A percentile compares a stretch with the other conserved stretches of the same genome.
These are phyloP conservation scores for Criorhina ranunculi DNA, from an alignment of 2,888 invertebrate species.

Conservation along the genomic window DNA sequence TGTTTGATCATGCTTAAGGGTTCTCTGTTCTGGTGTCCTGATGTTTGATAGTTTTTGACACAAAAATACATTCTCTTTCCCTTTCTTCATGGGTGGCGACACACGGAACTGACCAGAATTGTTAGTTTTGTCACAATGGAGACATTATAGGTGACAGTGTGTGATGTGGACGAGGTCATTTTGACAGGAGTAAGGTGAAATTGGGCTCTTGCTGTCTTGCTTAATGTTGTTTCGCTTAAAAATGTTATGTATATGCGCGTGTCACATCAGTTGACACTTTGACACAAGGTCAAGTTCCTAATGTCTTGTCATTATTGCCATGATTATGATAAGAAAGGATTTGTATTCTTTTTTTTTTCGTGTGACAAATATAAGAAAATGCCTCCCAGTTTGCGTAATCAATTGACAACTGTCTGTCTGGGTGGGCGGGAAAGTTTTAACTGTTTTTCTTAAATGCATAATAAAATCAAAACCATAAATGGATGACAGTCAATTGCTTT, in stretches of 20 bases:
- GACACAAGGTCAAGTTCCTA: constrained; percentile 56
- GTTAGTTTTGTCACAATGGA: constrained; percentile 24
- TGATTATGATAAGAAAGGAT: constrained; percentile 48
- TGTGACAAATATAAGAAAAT: constrained; percentile 8
- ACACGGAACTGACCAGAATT: constrained; percentile 48
- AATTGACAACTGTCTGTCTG: constrained; percentile 10
- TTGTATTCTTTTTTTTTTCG: constrained; percentile 1
- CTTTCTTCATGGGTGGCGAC: constrained; percentile 61
- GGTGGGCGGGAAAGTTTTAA: not conserved
- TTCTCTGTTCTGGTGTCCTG: constrained; percentile 43
- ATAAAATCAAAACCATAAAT: not conserved
- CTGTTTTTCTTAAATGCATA: not conserved
- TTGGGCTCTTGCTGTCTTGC: constrained; percentile 60
- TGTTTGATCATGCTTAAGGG: constrained; percentile 43
- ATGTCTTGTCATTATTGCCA: constrained; percentile 53
- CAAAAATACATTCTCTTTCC: constrained; percentile 42
- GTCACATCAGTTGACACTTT: constrained; percentile 61
- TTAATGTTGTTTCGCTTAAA: constrained; percentile 65
- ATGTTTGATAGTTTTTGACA: constrained; percentile 64
- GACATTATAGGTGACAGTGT: constrained; percentile 46
- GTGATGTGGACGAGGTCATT: constrained; percentile 47
- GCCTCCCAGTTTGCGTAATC: constrained; percentile 44
- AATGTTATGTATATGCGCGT: constrained; percentile 47
- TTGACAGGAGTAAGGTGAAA: constrained; percentile 37
- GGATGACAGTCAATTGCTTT: constrained; percentile 21